Conservation (phyloP, 2,113 vertebrate species). For the Oryzias javanicus region DNA sequence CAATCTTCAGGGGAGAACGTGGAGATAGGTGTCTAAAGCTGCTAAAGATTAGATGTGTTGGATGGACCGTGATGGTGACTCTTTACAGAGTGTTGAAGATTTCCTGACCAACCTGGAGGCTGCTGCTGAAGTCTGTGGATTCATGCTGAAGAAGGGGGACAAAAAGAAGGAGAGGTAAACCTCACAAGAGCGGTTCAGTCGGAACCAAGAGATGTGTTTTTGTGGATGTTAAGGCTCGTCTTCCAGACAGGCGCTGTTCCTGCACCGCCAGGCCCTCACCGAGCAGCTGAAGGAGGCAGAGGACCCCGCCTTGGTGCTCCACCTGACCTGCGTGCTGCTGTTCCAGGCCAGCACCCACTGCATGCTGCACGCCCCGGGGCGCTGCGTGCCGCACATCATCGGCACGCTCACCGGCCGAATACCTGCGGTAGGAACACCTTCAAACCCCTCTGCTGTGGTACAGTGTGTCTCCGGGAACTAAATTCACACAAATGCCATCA, state of each 20-base stretch:
- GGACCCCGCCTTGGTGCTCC: slow-evolving; percentile 91
- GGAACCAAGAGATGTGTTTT: too few species aligned
- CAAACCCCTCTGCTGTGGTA: not conserved
- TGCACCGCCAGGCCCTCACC: slow-evolving; percentile 88
- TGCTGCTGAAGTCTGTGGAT: slow-evolving; percentile 86
- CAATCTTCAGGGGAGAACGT: too few species aligned
- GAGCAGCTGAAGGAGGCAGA: slow-evolving; percentile 90
- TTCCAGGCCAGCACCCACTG: slow-evolving; percentile 88
- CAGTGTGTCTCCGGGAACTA: too few species aligned
- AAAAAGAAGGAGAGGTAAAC: slow-evolving; percentile 94
- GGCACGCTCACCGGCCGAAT: slow-evolving; percentile 83
- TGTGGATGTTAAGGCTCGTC: not conserved
- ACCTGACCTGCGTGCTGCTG: slow-evolving; percentile 88
- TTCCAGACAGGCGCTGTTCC: slow-evolving; percentile 86
- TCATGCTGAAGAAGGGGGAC: slow-evolving; percentile 92
- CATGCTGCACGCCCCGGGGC: slow-evolving; percentile 94
- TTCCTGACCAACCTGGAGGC: slow-evolving; percentile 86
- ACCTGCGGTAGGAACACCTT: slow-evolving; percentile 77
- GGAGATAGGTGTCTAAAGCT: not conserved
- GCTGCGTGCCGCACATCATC: slow-evolving; percentile 94
- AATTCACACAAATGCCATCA: too few species aligned
- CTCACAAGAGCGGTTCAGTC: not conserved
- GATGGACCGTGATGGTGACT: too few species aligned
- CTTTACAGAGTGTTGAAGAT: slow-evolving; percentile 86
- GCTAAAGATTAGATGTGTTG: not conserved